A percentile compares a stretch with the other conserved stretches of the same genome.
Evolutionary conservation across 2,888 invertebrate genomes (phyloP).

Genomic region (Andrena chrysosceles): DNA sequence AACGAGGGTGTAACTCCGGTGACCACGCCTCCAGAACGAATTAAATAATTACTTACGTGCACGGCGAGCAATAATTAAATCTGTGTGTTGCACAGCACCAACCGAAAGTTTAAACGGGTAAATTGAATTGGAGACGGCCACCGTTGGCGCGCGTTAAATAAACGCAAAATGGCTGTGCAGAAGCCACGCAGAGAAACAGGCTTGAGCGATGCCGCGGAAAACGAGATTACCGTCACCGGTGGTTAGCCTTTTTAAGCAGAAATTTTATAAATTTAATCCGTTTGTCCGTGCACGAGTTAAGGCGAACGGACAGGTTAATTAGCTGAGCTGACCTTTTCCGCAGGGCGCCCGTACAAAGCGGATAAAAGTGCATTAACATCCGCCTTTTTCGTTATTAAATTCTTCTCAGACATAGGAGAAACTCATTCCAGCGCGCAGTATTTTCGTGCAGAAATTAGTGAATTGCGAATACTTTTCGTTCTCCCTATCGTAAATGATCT

Average conservation of each 20-base stretch:
- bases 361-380: slow-evolving; percentile 38
- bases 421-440: neutral
- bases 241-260: neutral
- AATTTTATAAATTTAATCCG: slow-evolving; percentile 18
- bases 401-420: neutral
- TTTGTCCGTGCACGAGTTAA: slow-evolving; percentile 1
- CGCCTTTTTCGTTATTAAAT: slow-evolving; percentile 3
- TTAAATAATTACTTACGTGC: neutral
- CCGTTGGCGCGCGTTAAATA: neutral
- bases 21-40: neutral
- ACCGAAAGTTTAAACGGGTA: neutral
- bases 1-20: no score
- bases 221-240: slow-evolving; percentile 17
- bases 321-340: slow-evolving; percentile 3
- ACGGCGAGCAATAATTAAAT: neutral
- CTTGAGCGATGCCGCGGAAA: neutral
- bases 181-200: neutral
- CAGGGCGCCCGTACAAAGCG: neutral
- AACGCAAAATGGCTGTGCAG: slow-evolving; percentile 28
- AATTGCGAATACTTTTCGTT: neutral
- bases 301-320: slow-evolving; percentile 34
- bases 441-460: slow-evolving; percentile 21
- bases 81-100: neutral
- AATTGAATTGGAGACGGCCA: neutral
- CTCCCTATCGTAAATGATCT: neutral